Base-by-base conservation (phyloP, 2,797 vertebrate genomes). In the Chelon labrosus region DNA sequence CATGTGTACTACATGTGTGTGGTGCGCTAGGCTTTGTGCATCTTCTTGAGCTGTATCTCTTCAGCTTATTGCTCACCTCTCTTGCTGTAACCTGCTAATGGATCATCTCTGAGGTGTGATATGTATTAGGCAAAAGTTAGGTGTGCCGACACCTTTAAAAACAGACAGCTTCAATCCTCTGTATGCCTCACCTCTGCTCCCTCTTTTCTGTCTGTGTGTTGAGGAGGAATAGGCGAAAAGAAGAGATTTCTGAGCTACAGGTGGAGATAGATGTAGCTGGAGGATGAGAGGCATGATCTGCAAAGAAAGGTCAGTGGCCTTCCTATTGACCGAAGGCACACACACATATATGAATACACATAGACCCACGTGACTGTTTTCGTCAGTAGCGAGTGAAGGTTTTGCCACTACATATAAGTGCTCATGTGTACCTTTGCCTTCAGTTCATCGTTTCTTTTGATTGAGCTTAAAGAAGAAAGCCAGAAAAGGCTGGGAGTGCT, bases 51-150 rank as follows among this genome's bases (percentile, higher is more conserved):
- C 67, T 71, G 64, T 73, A 75, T 85, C 87, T 83, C 60, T 60
- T 92, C 88, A 87, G 76, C 85, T 89, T 90, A 85, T 91, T 88
- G 88, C 84, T 82, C 70, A 4, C 60, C 83, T 91, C 70, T 80
- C 76, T 80, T 67, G 77, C 82, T 75, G 67, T 84, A 88, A 91
- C 87, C 86, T 91, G 93, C 93, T 95, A 95, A 95, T 94, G 93
- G 94, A 93, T 92, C 90, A 86, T 94, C 91, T 93, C 79, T 68
- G 68, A 94, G 90, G 93, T 94, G 93, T 92, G 90, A 94, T 90
- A 88, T 93, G 91, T 89, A 92, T 93, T 92, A 94, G 94, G 93
- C 93, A 95, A 93, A 95, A 89, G 82, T 82, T 61, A 84, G 71
- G 82, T 92, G 90, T 88, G 85, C 88, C 91, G 91, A 94, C 93